These are phyloP conservation scores for Eurosta solidaginis DNA, from an alignment of 1,140 invertebrate species.

Conservation along the genomic window DNA sequence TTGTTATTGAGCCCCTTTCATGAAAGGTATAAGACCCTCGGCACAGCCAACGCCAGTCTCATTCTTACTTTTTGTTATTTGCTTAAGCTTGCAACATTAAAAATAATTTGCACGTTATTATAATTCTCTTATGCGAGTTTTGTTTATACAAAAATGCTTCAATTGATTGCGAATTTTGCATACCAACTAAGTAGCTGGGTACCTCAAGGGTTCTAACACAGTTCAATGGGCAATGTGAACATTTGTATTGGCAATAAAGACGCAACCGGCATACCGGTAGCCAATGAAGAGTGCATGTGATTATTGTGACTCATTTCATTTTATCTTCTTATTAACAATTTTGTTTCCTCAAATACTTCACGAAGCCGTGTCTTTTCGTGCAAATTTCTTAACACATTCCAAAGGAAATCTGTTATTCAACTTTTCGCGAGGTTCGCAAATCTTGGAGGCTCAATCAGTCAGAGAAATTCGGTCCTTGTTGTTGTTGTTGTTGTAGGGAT, in stretches of 20 bases:
- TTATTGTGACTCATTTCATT: too few relatives aligned
- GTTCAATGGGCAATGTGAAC: neutral
- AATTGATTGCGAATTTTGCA: neutral
- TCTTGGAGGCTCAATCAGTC: too few relatives aligned
- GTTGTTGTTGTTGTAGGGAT: too few relatives aligned
- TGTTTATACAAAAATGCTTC: neutral
- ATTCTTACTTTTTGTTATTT: neutral
- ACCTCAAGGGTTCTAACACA: neutral
- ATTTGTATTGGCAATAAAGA: neutral
- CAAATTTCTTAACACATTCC: too few relatives aligned
- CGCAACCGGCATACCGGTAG: neutral
- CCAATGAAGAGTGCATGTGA: neutral
- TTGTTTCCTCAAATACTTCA: too few relatives aligned
- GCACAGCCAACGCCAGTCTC: neutral
- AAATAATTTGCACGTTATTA: conserved; percentile 29
- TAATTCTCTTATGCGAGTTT: neutral
- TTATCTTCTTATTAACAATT: too few relatives aligned
- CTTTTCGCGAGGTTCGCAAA: too few relatives aligned
- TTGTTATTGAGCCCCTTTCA: too few relatives aligned
- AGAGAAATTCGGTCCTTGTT: too few relatives aligned
- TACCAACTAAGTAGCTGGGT: conserved; percentile 13
- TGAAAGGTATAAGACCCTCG: too few relatives aligned
- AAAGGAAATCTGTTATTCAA: too few relatives aligned
- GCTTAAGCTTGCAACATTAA: neutral
- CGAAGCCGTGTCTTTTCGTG: too few relatives aligned